Evolutionary conservation across 1,140 invertebrate genomes (phyloP).

Genomic region (Zaprionus ghesquierei): DNA sequence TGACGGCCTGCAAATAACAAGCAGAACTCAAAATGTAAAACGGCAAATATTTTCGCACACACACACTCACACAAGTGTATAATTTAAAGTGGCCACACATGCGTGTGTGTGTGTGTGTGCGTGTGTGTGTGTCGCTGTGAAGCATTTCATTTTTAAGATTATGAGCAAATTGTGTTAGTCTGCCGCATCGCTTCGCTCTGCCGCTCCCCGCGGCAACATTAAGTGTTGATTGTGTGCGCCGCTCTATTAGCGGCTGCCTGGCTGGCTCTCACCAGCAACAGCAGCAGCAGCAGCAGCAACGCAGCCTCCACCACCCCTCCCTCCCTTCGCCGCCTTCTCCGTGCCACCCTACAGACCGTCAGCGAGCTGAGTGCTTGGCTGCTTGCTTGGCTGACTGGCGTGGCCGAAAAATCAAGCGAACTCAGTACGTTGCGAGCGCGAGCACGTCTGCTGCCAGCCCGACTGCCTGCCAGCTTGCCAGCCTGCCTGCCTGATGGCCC

Average conservation of each 20-base stretch:
- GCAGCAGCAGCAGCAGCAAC: not conserved
- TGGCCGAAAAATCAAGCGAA: constrained; percentile 61
- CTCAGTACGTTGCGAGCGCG: constrained; percentile 74
- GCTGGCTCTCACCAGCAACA: constrained; percentile 28
- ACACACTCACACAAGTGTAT: constrained; percentile 31
- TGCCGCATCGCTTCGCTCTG: constrained; percentile 1
- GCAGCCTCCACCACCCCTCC: not conserved
- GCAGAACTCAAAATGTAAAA: constrained; percentile 42
- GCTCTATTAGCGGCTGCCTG: constrained; percentile 65
- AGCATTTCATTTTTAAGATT: constrained; percentile 69
- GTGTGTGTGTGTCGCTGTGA: constrained; percentile 36
- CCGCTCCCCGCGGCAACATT: constrained; percentile 69
- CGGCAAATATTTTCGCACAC: constrained; percentile 45
- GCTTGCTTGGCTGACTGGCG: constrained; percentile 39
- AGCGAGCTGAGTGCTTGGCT: constrained; percentile 33
- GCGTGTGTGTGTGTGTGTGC: constrained; percentile 16
- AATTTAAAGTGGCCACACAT: constrained; percentile 44
- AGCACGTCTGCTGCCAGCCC: constrained; percentile 70
- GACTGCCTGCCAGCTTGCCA: constrained; percentile 38
- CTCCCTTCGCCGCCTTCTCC: not conserved
- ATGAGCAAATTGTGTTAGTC: constrained; percentile 76
- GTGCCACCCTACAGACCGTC: not conserved
- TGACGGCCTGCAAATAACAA: constrained; percentile 30
- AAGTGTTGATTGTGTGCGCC: constrained; percentile 77
- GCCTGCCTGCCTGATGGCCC: constrained; percentile 43